Evolutionary conservation across 1,140 invertebrate genomes (phyloP).

Genomic region (Zaprionus lachaisei): DNA sequence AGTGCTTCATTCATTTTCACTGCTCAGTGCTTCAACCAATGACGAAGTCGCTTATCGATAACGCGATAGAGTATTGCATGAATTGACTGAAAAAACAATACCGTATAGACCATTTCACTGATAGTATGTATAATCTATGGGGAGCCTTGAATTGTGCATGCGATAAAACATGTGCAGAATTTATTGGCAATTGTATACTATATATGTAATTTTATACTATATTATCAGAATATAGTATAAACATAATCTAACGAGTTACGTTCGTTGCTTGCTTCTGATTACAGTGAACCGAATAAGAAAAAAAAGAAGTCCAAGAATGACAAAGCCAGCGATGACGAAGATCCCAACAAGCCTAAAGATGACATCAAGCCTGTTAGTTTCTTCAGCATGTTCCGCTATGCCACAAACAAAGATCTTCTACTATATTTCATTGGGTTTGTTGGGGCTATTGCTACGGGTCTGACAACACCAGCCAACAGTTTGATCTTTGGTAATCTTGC

Average conservation of each 20-base stretch:
- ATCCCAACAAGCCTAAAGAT: constrained; percentile 50
- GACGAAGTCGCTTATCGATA: constrained; percentile 41
- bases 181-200: background rate
- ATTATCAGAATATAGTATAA: background rate
- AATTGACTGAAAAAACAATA: constrained; percentile 10
- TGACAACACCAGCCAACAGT: constrained; percentile 88
- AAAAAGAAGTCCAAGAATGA: constrained; percentile 67
- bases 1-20: no score
- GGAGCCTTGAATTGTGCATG: background rate
- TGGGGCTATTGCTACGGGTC: constrained; percentile 86
- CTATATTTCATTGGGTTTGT: constrained; percentile 87
- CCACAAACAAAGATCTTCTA: constrained; percentile 85
- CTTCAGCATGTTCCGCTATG: constrained; percentile 71
- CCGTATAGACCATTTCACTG: background rate
- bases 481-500: constrained; percentile 89
- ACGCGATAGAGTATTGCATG: background rate
- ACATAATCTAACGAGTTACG: background rate
- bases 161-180: background rate
- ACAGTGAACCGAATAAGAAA: constrained; percentile 63
- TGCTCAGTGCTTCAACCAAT: background rate
- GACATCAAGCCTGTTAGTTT: constrained; percentile 64
- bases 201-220: background rate
- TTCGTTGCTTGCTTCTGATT: constrained; percentile 21
- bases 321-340: constrained; percentile 30
- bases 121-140: constrained; percentile 7